A percentile compares a stretch with the other conserved stretches of the same genome.
Conservation (phyloP, 2,113 vertebrate species). For the Archocentrus centrarchus region DNA sequence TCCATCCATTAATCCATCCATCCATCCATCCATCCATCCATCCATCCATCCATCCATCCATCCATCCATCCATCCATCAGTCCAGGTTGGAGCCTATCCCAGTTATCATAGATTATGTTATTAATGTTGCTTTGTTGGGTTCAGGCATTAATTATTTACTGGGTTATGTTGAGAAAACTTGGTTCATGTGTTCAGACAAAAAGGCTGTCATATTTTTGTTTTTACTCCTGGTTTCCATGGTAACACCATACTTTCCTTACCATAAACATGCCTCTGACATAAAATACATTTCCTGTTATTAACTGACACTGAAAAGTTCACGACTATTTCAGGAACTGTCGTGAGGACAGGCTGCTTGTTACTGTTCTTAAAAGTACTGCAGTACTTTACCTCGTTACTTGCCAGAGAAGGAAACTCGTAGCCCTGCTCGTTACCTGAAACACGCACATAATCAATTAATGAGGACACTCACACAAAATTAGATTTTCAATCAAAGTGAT, state of each 20-base stretch:
- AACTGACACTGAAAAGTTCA: too few relatives aligned
- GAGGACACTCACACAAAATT: background rate
- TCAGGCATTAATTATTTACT: background rate
- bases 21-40: too few relatives aligned
- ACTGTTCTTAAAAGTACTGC: background rate
- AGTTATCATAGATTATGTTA: too few relatives aligned
- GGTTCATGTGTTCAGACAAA: too few relatives aligned
- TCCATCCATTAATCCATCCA: too few relatives aligned
- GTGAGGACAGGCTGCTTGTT: background rate
- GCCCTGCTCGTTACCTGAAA: background rate
- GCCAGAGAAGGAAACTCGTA: background rate
- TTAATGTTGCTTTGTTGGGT: background rate
- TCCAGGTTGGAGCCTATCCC: too few relatives aligned
- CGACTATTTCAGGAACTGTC: too few relatives aligned
- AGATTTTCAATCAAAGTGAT: too few relatives aligned
- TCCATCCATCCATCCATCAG: too few relatives aligned
- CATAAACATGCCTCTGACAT: background rate
- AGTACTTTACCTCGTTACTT: background rate
- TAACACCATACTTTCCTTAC: background rate
- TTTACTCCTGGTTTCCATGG: background rate
- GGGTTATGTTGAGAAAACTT: background rate
- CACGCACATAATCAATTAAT: background rate
- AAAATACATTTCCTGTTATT: too few relatives aligned
- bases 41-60: too few relatives aligned
- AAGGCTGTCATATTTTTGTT: background rate